Evolutionary conservation across 2,113 vertebrate species (phyloP), one percentile per base, ranked within the genome.

Genomic region (Ibidorhyncha struthersii): DNA sequence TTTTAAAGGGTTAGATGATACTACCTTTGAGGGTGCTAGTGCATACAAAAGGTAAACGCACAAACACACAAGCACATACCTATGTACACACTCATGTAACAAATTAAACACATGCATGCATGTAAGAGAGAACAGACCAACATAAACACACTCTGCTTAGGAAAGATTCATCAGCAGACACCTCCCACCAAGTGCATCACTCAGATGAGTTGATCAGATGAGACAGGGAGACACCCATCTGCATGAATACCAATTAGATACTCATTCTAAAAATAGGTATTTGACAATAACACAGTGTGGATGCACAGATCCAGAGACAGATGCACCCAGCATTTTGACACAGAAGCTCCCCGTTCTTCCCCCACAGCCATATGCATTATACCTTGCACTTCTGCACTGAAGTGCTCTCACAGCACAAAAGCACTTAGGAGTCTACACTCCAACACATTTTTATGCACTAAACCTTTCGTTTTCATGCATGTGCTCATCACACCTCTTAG

Each of bases 181-280:
- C 95, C 91, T 93, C 92, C 90, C 86, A 96, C 86, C 74, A 53
- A 94, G 69, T 58, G 83, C 93, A 95, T 91, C 94, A 85, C 81
- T 93, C 69, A 86, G 34, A 58, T 40, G 85, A 96, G 90, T 23
- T 49, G 93, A 93, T 93, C 79, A 74, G 92, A 89, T 91, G 96
- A 96, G 76, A 81, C 82, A 82, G 83, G 96, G 93, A 96, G 71
- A 96, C 93, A 94, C 92, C 90, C 95, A 95, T 96, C 86, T 94
- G 90, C 86, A 62, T 82, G 87, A 97, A 90, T 92, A 93, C 80
- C 94, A 95, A 96, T 93, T 85, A 94, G 86, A 86, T 25, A 55
- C 71, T 86, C 5, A 12, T 55, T 87, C 95, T 96, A 96, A 96
- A 97, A 95, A 93, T 93, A 96, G 93, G 32, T 55, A 38, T 89